Evolutionary conservation across 2,113 vertebrate species (phyloP).

Genomic region (Vombatus ursinus): DNA sequence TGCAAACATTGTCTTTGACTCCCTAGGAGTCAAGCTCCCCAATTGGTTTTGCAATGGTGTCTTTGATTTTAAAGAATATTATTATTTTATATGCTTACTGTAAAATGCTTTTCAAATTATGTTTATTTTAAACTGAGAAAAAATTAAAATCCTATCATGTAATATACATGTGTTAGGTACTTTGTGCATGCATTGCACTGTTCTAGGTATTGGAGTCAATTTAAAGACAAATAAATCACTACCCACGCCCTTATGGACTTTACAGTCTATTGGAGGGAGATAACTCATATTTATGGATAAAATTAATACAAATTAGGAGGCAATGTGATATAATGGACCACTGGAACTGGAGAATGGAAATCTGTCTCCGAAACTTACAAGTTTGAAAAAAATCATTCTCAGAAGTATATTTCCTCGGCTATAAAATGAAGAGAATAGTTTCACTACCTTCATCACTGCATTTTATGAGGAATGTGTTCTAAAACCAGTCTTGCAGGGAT

Average conservation of each 20-base stretch:
- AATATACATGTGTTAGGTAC: not conserved
- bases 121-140: not conserved
- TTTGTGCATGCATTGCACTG: not conserved
- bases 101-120: not conserved
- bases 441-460: not conserved
- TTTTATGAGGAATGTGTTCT: not conserved
- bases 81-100: not conserved
- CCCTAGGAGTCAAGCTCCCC: not conserved
- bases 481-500: not conserved
- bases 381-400: not conserved
- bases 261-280: not conserved
- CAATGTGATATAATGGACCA: no score
- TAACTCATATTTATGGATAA: not conserved
- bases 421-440: not conserved
- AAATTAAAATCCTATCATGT: not conserved
- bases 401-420: not conserved
- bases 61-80: not conserved
- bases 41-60: fast-evolving
- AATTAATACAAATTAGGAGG: not conserved
- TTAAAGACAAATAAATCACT: not conserved
- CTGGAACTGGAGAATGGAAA: not conserved
- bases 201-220: not conserved
- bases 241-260: not conserved
- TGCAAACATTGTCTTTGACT: not conserved
- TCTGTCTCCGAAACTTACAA: not conserved